A percentile compares a stretch with the other conserved stretches of the same genome.
Evolutionary conservation across 2,888 invertebrate species (phyloP).

Genomic region (Lathronympha strigana): DNA sequence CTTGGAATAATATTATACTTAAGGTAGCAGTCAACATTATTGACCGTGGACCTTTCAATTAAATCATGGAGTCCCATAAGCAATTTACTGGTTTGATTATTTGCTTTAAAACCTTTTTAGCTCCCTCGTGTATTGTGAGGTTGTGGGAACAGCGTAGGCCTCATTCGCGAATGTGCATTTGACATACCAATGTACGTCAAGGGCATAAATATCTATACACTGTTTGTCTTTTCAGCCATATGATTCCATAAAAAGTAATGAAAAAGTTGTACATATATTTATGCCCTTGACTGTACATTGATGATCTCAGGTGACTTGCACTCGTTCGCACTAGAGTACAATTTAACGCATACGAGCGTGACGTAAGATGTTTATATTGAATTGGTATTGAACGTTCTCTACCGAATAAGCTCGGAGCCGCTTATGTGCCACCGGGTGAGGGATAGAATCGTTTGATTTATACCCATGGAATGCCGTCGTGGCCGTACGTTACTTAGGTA

Average conservation of each 20-base stretch:
- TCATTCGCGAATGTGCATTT: background rate
- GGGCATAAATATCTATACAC: no score
- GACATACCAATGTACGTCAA: no score
- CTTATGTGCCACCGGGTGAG: conserved; percentile 11
- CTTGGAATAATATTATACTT: conserved; percentile 23
- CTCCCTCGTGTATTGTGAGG: conserved; percentile 28
- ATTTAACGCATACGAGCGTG: background rate
- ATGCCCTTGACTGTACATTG: no score
- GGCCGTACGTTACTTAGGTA: conserved; percentile 67
- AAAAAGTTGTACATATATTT: no score
- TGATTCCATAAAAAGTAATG: no score
- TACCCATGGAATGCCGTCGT: conserved; percentile 56
- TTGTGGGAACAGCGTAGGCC: background rate
- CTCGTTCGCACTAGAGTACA: background rate
- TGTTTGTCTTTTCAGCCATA: no score
- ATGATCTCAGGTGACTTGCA: background rate
- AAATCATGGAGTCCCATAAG: conserved; percentile 26
- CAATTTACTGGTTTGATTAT: conserved; percentile 28
- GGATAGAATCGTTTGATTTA: conserved; percentile 60
- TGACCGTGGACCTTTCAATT: conserved; percentile 19
- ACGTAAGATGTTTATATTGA: background rate
- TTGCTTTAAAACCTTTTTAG: conserved; percentile 39
- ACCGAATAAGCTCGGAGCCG: background rate
- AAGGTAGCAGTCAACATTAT: conserved; percentile 23
- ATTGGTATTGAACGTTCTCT: background rate